These are phyloP conservation scores for Trichoplax adhaerens DNA, from an alignment of 37 sponge, comb jelly and placozoan genomes.

Conservation along the genomic window DNA sequence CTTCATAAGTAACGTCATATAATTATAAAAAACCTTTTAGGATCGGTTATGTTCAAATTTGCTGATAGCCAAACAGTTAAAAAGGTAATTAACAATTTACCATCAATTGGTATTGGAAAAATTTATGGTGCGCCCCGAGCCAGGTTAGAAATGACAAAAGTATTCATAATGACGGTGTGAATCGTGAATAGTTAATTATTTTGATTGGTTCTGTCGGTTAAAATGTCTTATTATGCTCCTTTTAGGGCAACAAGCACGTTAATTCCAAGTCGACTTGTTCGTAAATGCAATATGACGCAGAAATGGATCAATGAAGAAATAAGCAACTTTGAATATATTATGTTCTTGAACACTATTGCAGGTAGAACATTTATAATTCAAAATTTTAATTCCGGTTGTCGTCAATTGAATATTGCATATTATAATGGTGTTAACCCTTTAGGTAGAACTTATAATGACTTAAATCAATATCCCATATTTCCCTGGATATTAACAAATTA, in stretches of 20 bases:
- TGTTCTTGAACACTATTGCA: conserved; percentile 75
- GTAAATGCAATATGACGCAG: conserved; percentile 52
- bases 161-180: too few relatives aligned
- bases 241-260: conserved; percentile 33
- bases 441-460: conserved; percentile 72
- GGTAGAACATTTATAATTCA: conserved; percentile 14
- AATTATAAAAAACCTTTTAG: not conserved
- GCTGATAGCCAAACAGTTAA: conserved; percentile 33
- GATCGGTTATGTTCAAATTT: conserved; percentile 39
- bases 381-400: not conserved
- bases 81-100: conserved; percentile 31
- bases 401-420: not conserved
- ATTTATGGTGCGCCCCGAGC: conserved; percentile 39
- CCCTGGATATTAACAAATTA: conserved; percentile 79
- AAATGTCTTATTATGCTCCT: not conserved
- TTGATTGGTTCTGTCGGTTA: too few relatives aligned
- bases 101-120: conserved; percentile 57
- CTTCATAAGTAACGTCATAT: not conserved
- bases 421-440: not conserved
- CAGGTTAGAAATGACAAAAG: too few relatives aligned
- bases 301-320: conserved; percentile 64
- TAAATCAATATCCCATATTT: conserved; percentile 82
- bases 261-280: conserved; percentile 41
- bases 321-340: conserved; percentile 78
- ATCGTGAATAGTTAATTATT: too few relatives aligned